Percentiles rank a stretch among this genome's conserved stretches.
phyloP scores from a whole-genome alignment of 1,140 invertebrate genomes.

The Papilio machaon region DNA sequence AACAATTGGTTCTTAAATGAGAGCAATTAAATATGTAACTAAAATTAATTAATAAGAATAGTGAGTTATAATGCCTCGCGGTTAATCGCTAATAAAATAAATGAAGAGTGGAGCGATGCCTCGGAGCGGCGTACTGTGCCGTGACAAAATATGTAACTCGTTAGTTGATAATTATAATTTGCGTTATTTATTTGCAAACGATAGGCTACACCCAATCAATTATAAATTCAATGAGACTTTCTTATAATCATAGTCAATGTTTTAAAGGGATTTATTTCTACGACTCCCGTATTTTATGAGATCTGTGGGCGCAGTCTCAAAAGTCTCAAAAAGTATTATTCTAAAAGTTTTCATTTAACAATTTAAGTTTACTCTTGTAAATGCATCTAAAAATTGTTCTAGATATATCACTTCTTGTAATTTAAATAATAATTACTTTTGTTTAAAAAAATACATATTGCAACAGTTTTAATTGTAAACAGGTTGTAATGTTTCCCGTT shows the following conservation, averaged over 20 bases:
- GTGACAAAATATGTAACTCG: slow-evolving; percentile 40
- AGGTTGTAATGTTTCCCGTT: slow-evolving; percentile 15
- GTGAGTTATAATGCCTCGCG: slow-evolving; percentile 66
- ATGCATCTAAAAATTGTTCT: too few species aligned
- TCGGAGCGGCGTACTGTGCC: slow-evolving; percentile 24
- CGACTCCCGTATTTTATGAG: too few species aligned
- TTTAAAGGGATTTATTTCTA: too few species aligned
- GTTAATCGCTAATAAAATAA: slow-evolving; percentile 69
- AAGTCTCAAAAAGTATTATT: too few species aligned
- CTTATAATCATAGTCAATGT: too few species aligned
- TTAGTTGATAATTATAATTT: slow-evolving; percentile 9
- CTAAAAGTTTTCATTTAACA: too few species aligned
- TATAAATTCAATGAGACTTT: neutral
- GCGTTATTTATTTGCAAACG: neutral
- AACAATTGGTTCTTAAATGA: slow-evolving; percentile 54
- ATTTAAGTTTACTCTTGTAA: too few species aligned
- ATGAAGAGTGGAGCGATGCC: slow-evolving; percentile 57
- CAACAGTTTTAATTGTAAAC: slow-evolving; percentile 12
- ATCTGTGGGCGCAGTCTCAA: too few species aligned
- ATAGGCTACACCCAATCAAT: neutral
- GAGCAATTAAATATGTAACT: slow-evolving; percentile 60
- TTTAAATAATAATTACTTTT: neutral
- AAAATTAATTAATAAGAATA: slow-evolving; percentile 67
- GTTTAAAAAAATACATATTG: neutral
- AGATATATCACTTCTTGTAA: too few species aligned